These are phyloP conservation scores for Leistus spinibarbis DNA, from an alignment of 2,888 invertebrate genomes.

Conservation along the genomic window DNA sequence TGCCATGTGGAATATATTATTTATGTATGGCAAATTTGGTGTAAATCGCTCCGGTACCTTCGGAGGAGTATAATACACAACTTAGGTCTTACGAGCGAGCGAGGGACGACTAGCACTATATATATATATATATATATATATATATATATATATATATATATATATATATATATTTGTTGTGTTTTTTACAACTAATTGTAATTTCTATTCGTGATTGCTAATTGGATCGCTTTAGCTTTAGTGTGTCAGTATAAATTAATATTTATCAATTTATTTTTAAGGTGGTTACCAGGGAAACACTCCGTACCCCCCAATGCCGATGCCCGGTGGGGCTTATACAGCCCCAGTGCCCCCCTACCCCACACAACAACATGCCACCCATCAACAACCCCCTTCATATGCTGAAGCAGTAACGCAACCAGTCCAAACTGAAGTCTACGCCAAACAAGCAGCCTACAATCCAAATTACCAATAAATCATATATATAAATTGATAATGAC, in stretches of 20 bases:
- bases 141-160: not conserved
- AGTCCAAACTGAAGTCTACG: slow-evolving; percentile 41
- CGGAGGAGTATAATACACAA: too few species aligned
- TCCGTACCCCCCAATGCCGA: slow-evolving; percentile 21
- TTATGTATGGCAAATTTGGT: too few species aligned
- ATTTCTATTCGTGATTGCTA: too few species aligned
- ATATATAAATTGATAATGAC: not conserved
- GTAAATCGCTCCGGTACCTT: too few species aligned
- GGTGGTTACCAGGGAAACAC: not conserved
- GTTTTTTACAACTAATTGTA: too few species aligned
- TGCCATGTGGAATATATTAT: too few species aligned
- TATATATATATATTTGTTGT: too few species aligned
- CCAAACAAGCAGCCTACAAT: slow-evolving; percentile 43
- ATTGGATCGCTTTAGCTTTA: too few species aligned
- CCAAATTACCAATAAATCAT: slow-evolving; percentile 37
- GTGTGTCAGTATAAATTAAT: not conserved
- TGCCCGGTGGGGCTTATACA: slow-evolving; percentile 15
- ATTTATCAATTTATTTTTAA: not conserved
- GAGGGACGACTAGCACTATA: too few species aligned
- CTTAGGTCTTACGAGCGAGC: too few species aligned
- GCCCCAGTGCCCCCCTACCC: slow-evolving; percentile 37
- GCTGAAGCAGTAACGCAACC: slow-evolving; percentile 41
- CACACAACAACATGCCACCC: slow-evolving; percentile 33
- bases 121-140: not conserved
- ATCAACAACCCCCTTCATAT: slow-evolving; percentile 42